These are phyloP conservation scores for Brachyopa scutellaris DNA, from an alignment of 2,888 invertebrate genomes.

Conservation along the genomic window DNA sequence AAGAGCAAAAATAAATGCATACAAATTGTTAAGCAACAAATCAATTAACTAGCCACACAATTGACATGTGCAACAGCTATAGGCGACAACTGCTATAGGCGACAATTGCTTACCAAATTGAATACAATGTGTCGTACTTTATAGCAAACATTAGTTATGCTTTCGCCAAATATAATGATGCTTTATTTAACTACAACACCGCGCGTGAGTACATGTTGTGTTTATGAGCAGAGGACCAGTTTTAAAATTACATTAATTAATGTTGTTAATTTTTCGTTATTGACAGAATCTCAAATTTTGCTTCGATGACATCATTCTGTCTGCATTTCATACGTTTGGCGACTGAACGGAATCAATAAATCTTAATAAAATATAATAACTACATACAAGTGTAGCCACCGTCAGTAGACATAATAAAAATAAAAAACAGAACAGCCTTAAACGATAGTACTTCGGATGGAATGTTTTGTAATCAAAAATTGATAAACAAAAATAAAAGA, in stretches of 20 bases:
- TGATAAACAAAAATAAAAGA: too few species aligned
- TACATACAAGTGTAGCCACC: too few species aligned
- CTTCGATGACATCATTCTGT: slow-evolving; percentile 29
- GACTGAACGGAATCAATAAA: too few species aligned
- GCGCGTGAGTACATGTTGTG: slow-evolving; percentile 1
- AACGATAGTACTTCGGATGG: too few species aligned
- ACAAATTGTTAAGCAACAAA: neutral
- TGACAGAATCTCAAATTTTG: slow-evolving; percentile 19
- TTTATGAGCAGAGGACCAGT: slow-evolving; percentile 2
- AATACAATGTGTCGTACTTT: slow-evolving; percentile 21
- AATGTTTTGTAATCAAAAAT: too few species aligned
- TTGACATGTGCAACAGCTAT: slow-evolving; percentile 31
- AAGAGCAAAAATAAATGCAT: neutral
- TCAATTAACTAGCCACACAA: slow-evolving; percentile 23
- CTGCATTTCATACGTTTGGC: neutral
- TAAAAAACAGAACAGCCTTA: too few species aligned
- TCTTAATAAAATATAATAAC: too few species aligned
- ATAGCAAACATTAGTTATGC: slow-evolving; percentile 1
- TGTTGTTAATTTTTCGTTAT: slow-evolving; percentile 39
- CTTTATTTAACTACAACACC: neutral
- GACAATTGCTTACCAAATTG: slow-evolving; percentile 24
- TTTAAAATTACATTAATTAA: slow-evolving; percentile 31
- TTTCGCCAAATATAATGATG: neutral
- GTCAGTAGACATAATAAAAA: too few species aligned
- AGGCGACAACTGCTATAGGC: too few species aligned